Evolutionary conservation across 2,797 vertebrate species (phyloP).

Genomic region (Okamejei kenojei): DNA sequence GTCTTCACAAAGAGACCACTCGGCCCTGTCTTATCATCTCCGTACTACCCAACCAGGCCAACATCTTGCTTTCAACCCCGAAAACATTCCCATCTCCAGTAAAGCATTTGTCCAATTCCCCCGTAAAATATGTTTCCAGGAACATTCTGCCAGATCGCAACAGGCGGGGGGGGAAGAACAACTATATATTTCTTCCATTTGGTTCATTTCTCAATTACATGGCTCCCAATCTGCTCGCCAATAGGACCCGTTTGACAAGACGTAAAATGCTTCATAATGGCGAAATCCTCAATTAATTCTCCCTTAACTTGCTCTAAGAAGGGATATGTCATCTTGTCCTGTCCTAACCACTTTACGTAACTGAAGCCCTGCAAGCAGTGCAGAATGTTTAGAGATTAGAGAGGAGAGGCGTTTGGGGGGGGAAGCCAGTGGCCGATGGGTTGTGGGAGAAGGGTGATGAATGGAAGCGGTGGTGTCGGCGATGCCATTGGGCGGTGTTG

Average conservation of each 20-base stretch:
- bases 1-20: neutral
- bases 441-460: neutral
- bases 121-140: neutral
- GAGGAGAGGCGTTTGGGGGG: neutral
- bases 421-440: neutral
- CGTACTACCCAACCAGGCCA: neutral
- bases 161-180: too few species aligned
- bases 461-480: neutral
- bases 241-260: neutral
- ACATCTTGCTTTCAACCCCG: neutral
- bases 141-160: neutral
- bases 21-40: neutral
- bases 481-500: neutral
- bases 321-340: neutral
- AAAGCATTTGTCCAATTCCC: neutral
- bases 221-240: too few species aligned
- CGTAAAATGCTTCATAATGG: neutral
- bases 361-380: neutral
- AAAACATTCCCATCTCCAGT: neutral
- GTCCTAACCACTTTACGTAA: neutral
- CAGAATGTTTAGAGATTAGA: too few species aligned
- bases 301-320: neutral
- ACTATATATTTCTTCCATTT: too few species aligned
- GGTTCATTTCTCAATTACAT: neutral
- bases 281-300: neutral